Evolutionary conservation across 2,797 vertebrate genomes (phyloP).

Genomic region (Acipenser transmontanus): DNA sequence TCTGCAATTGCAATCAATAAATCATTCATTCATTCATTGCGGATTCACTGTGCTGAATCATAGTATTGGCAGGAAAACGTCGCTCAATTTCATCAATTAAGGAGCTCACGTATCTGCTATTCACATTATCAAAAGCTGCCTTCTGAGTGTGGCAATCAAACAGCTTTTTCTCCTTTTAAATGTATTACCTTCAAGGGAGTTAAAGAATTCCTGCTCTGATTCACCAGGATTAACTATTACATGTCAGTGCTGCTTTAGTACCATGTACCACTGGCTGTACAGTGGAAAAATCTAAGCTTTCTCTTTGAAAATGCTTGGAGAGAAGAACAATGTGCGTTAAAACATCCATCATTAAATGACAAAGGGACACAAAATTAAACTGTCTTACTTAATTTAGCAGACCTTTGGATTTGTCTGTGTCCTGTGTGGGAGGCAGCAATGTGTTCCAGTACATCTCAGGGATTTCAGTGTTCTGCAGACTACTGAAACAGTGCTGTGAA

Average conservation of each 20-base stretch:
- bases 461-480: conserved; percentile 18
- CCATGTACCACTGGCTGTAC: conserved; percentile 14
- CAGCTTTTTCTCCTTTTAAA: conserved; percentile 10
- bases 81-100: conserved; percentile 14
- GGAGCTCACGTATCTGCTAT: too few species aligned
- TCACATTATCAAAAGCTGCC: neutral
- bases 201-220: conserved; percentile 14
- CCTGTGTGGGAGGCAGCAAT: conserved; percentile 15
- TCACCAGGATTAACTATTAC: conserved; percentile 12
- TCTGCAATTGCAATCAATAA: too few species aligned
- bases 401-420: conserved; percentile 11
- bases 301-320: conserved; percentile 15
- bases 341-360: conserved; percentile 16
- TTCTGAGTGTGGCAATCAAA: neutral
- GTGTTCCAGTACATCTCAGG: conserved; percentile 16
- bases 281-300: conserved; percentile 18
- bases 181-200: conserved; percentile 14
- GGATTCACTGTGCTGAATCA: neutral
- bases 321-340: conserved; percentile 9
- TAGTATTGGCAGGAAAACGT: conserved; percentile 15
- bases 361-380: conserved; percentile 17
- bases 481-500: conserved; percentile 12
- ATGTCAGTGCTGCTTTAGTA: conserved; percentile 15
- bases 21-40: too few species aligned
- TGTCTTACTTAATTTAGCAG: conserved; percentile 9